These are phyloP conservation scores for Nesidiocoris tenuis DNA, from an alignment of 2,888 invertebrate genomes.

Conservation along the genomic window DNA sequence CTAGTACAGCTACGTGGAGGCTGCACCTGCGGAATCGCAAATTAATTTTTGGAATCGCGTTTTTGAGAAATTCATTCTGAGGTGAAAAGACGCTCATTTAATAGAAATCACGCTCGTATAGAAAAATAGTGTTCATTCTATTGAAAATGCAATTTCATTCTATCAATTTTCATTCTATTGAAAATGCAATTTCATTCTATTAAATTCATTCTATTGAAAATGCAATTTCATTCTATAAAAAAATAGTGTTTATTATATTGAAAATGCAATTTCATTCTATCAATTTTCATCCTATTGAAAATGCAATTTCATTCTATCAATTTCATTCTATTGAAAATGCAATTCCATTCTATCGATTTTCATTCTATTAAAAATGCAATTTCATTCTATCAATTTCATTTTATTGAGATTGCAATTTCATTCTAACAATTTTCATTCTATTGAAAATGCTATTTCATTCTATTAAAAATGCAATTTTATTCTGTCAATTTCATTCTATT, in stretches of 20 bases:
- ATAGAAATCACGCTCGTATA: neutral
- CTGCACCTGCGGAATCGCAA: constrained; percentile 62
- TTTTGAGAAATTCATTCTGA: neutral
- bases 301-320: too few species aligned
- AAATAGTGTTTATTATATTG: too few species aligned
- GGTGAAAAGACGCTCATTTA: neutral
- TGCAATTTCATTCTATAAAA: too few species aligned
- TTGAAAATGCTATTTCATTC: neutral
- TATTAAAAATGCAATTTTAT: too few species aligned
- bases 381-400: too few species aligned
- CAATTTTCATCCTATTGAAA: too few species aligned
- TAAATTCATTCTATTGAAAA: neutral
- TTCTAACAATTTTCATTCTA: too few species aligned
- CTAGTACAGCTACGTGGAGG: constrained; percentile 82
- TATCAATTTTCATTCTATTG: neutral
- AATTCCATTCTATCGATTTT: too few species aligned
- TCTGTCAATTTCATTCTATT: too few species aligned
- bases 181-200: too few species aligned
- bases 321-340: neutral
- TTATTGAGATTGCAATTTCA: neutral
- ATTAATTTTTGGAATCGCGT: neutral
- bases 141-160: neutral
- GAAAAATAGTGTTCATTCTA: neutral
- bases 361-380: too few species aligned
- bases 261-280: neutral